Evolutionary conservation across 2,888 invertebrate species (phyloP), one percentile per base, ranked within the genome.

Genomic region (Periphyllus acericola): DNA sequence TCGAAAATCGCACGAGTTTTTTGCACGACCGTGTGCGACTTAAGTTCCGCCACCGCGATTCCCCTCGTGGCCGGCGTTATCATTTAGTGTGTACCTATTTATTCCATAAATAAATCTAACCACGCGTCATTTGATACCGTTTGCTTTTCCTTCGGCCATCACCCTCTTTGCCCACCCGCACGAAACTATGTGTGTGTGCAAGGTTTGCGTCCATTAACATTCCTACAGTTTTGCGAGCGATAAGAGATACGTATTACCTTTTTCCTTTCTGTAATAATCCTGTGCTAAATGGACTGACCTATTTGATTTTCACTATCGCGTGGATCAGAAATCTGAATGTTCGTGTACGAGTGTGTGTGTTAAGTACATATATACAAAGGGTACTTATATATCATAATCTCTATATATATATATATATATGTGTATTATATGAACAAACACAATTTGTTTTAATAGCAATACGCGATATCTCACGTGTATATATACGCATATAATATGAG

Each of bases 291-390:
- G 71, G 32, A 83, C 34, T 81, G 84, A 76, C 76, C 84, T 66
- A 84, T 84, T 76, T 84, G 40, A 84, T 84, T 76, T 66, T 75
- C 66, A 66, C 76, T 74, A 84, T 84, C 84, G 76, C 82, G 11
- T 17, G 60, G 32, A 84, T 84, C 75, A 6, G 40, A 32, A 46
- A 83, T n/a, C 14, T 46, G 46, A 14, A 14, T 46, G 14, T 14
- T 2, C 14, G 46, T 46, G 14, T 46, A 14, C 14, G 19, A 36
- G 36, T 25, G 21, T 36, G 60, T 36, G 6, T 32, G 5, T 74
- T 36, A 21, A 36, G 34, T 74, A 19, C 17, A 72, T 32, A 19
- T 32, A 74, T 8, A 74, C 36, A 74, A 36, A 74, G 21, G 21
- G 34, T 72, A n/a, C 3, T 2, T 68, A 68, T 60, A 32, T 29